Conservation (phyloP, 2,113 vertebrate species). For the Ciconia stormi region DNA sequence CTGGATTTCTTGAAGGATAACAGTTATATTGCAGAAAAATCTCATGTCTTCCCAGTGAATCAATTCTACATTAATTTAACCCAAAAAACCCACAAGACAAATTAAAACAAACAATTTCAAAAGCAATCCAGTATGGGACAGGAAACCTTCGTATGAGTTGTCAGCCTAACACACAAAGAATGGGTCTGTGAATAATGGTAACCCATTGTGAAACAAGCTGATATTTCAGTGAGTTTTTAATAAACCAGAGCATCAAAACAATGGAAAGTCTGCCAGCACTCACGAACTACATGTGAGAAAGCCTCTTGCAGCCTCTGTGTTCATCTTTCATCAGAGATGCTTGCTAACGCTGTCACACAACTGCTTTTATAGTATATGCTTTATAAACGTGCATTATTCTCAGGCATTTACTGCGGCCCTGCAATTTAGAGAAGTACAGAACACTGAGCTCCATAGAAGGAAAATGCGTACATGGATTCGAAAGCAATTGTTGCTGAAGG, state of each 20-base stretch:
- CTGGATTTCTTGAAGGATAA: slow-evolving; percentile 1
- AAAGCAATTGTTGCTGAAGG: slow-evolving; percentile 22
- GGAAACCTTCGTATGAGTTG: neutral
- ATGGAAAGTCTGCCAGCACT: neutral
- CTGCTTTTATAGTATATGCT: neutral
- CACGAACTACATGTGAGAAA: neutral
- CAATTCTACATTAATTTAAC: neutral
- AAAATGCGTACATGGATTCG: slow-evolving; percentile 12
- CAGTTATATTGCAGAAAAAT: neutral
- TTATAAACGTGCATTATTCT: neutral
- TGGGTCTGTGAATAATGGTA: neutral
- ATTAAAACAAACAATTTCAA: slow-evolving; percentile 14
- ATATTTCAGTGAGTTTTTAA: slow-evolving; percentile 6
- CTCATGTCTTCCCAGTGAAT: neutral
- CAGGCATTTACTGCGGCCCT: neutral
- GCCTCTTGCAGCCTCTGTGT: neutral
- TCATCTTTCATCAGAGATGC: slow-evolving; percentile 30
- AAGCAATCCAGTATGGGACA: neutral
- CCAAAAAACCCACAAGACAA: neutral
- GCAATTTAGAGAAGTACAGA: slow-evolving; percentile 21
- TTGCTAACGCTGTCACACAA: neutral
- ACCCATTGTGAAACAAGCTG: neutral
- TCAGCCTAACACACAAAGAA: neutral
- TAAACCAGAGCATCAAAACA: neutral
- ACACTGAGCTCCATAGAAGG: neutral